phyloP scores from a whole-genome alignment of 2,113 vertebrate species.

The Syngnathus typhle region DNA sequence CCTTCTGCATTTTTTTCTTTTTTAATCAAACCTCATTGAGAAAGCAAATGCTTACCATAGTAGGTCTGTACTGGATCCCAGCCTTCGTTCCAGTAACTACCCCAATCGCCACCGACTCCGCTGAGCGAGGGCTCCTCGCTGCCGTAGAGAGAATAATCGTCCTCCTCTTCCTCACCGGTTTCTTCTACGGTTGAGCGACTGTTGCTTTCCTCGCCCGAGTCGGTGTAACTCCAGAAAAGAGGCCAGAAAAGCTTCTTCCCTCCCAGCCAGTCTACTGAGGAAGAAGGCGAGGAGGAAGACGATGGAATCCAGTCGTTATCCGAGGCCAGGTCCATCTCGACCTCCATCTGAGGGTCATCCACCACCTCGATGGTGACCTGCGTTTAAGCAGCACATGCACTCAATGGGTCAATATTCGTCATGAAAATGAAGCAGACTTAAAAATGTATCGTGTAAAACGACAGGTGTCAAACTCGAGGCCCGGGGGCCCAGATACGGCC shows the following conservation, averaged over 20 bases:
- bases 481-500: no score
- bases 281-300: conserved; percentile 62
- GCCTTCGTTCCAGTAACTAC: conserved; percentile 74
- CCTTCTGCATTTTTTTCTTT: not conserved
- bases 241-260: conserved; percentile 86
- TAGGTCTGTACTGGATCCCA: conserved; percentile 79
- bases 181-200: conserved; percentile 59
- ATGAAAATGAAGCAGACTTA: not conserved
- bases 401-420: not conserved
- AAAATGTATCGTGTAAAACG: no score
- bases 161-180: conserved; percentile 58
- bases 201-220: conserved; percentile 68
- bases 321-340: conserved; percentile 81
- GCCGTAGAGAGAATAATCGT: conserved; percentile 78
- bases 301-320: conserved; percentile 77
- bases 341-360: conserved; percentile 80
- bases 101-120: conserved; percentile 75
- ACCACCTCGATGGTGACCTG: conserved; percentile 88
- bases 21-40: not conserved
- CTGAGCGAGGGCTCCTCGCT: conserved; percentile 78
- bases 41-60: conserved; percentile 55
- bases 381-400: not conserved
- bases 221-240: conserved; percentile 83
- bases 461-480: no score
- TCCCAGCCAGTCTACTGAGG: conserved; percentile 74